Evolutionary conservation across 2,888 invertebrate genomes (phyloP).

Genomic region (Lithophane semibrunnea): DNA sequence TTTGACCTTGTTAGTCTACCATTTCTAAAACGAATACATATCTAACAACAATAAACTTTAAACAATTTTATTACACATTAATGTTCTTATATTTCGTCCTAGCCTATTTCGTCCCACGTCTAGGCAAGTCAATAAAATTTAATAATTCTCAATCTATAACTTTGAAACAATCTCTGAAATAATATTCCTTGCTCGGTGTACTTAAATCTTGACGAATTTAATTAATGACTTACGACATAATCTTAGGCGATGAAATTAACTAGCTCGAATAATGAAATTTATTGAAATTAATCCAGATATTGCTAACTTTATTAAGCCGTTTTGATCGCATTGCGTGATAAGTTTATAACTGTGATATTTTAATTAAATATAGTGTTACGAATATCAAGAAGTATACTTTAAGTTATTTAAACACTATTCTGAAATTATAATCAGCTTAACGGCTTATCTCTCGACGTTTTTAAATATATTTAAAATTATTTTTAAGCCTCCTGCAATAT

Average conservation of each 20-base stretch:
- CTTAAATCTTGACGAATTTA: slow-evolving; percentile 65
- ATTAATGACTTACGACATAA: slow-evolving; percentile 70
- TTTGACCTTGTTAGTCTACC: neutral
- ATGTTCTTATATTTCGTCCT: neutral
- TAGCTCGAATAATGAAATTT: slow-evolving; percentile 70
- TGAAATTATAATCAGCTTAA: neutral
- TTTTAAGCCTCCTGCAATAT: neutral
- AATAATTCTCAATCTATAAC: slow-evolving; percentile 37
- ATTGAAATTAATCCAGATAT: slow-evolving; percentile 68
- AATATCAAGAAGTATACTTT: neutral
- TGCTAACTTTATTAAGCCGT: slow-evolving; percentile 65
- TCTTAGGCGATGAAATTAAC: slow-evolving; percentile 70
- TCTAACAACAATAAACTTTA: slow-evolving; percentile 13
- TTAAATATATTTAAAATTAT: neutral
- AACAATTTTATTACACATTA: slow-evolving; percentile 17
- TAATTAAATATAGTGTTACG: slow-evolving; percentile 14
- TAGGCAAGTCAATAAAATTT: slow-evolving; percentile 28
- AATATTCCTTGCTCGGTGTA: slow-evolving; percentile 50
- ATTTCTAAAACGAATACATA: neutral
- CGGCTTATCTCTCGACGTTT: neutral
- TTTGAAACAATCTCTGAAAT: slow-evolving; percentile 37
- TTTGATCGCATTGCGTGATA: slow-evolving; percentile 53
- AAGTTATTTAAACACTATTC: neutral
- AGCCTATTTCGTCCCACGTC: neutral
- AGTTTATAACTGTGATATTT: slow-evolving; percentile 26